These are phyloP conservation scores for Toxostoma redivivum DNA, from an alignment of 2,113 vertebrate species.

Conservation along the genomic window DNA sequence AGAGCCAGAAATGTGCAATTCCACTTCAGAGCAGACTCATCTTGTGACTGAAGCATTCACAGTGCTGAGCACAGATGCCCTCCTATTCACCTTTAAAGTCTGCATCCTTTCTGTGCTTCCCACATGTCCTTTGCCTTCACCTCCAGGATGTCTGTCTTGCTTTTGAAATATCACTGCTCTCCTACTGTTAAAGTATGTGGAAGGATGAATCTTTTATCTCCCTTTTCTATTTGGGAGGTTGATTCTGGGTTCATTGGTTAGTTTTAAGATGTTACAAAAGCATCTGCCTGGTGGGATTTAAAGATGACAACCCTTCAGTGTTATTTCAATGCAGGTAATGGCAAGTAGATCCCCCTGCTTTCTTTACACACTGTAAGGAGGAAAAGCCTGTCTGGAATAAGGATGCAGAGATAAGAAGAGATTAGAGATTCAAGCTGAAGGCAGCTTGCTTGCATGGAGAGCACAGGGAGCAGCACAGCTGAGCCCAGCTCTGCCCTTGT, in stretches of 20 bases:
- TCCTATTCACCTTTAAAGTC: conserved; percentile 37
- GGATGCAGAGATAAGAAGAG: conserved; percentile 39
- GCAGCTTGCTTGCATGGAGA: neutral
- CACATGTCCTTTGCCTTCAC: conserved; percentile 43
- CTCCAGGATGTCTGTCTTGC: conserved; percentile 50
- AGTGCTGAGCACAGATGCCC: conserved; percentile 33
- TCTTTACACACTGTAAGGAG: neutral
- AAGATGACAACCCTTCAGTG: conserved; percentile 36
- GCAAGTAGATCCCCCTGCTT: conserved; percentile 13
- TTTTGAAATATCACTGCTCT: conserved; percentile 62
- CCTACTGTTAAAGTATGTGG: conserved; percentile 55
- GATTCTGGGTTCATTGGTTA: conserved; percentile 56
- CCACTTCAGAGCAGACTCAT: neutral
- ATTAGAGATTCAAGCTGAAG: conserved; percentile 15
- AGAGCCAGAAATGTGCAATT: neutral
- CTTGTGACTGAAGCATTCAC: neutral
- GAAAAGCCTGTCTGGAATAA: conserved; percentile 40
- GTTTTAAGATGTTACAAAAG: conserved; percentile 57
- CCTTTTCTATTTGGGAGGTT: conserved; percentile 52
- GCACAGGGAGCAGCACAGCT: neutral
- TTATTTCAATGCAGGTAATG: conserved; percentile 19
- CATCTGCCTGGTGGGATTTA: conserved; percentile 36
- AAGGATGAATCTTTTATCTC: conserved; percentile 65
- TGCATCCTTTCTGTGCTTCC: conserved; percentile 41
- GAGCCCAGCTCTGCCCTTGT: neutral